Evolutionary conservation across 2,888 invertebrate species (phyloP), one percentile per base, ranked within the genome.

Genomic region (Troides helena): DNA sequence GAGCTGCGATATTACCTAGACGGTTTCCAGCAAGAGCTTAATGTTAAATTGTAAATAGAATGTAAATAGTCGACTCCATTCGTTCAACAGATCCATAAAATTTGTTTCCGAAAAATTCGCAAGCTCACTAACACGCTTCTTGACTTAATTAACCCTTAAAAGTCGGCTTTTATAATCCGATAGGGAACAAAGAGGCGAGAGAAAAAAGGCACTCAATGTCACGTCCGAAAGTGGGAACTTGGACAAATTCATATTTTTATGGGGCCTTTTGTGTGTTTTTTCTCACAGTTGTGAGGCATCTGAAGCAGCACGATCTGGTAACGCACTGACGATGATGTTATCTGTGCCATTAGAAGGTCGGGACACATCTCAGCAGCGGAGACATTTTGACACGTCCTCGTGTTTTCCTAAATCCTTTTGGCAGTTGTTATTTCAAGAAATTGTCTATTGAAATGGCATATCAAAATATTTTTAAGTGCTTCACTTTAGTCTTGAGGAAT

Each of bases 221-320:
- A 92, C 90, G 90, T 92, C 81, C 81, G 77, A 81, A 85, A 82
- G 84, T 81, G 83, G 80, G 84, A 86, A 85, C 85, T 87, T 83
- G 81, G 84, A 88, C 85, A 89, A 88, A 89, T 85, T 88, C 88
- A 87, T 84, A 85, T 88, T 88, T 88, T 89, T 88, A 87, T 87
- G 81, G 78, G 75, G 79, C 74, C 88, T 87, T 90, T 92, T 90
- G 88, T 89, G 82, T 85, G 84, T 90, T 90, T 90, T 89, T 90
- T 92, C 91, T 92, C 90, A 91, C 89, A 91, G 89, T 85, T 86
- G 84, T 81, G 81, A 85, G 79, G 84, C 86, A 87, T 88, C 89
- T 88, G 87, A 86, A 85, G 88, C 82, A 88, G 91, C 91, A 90
- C 89, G 90, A 90, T 84, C 85, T 85, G 78, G 89, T 89, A 90